These are phyloP conservation scores for Sebastes cheni DNA, from an alignment of 2,797 vertebrate genomes.

Conservation along the genomic window DNA sequence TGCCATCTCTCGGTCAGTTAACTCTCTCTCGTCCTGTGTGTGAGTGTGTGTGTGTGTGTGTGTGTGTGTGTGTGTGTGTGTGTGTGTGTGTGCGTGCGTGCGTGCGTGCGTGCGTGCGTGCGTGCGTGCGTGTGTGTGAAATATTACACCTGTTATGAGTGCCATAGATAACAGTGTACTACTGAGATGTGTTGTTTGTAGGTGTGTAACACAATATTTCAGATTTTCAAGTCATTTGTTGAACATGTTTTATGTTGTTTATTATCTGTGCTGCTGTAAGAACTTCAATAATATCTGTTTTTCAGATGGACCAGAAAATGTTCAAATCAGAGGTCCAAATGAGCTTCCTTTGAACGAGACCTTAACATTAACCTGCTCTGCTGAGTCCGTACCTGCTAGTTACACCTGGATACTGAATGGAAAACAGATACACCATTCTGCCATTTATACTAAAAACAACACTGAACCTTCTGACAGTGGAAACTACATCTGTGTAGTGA, in stretches of 20 bases:
- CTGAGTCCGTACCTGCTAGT: conserved; percentile 43
- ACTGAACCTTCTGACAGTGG: conserved; percentile 13
- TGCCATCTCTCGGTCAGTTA: no score
- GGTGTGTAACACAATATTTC: no score
- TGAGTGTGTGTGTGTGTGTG: no score
- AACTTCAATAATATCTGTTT: neutral
- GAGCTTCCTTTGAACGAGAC: neutral
- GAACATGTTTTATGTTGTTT: neutral
- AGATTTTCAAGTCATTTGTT: neutral
- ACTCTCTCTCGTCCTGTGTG: no score
- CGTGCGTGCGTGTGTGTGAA: no score
- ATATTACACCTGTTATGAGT: neutral
- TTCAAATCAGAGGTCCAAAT: conserved; percentile 40
- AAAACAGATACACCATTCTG: neutral
- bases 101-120: no score
- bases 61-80: no score
- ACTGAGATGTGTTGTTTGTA: no score
- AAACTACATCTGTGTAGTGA: conserved; percentile 52
- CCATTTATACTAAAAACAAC: neutral
- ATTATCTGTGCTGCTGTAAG: neutral
- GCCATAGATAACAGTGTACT: neutral
- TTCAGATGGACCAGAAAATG: conserved; percentile 72
- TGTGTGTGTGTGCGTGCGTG: no score
- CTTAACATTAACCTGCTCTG: conserved; percentile 47
- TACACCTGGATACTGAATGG: conserved; percentile 61